Percentiles rank a stretch among this genome's conserved stretches.
These are phyloP conservation scores for Drosophila ohnishii DNA, from an alignment of 1,140 invertebrate genomes.

Conservation along the genomic window DNA sequence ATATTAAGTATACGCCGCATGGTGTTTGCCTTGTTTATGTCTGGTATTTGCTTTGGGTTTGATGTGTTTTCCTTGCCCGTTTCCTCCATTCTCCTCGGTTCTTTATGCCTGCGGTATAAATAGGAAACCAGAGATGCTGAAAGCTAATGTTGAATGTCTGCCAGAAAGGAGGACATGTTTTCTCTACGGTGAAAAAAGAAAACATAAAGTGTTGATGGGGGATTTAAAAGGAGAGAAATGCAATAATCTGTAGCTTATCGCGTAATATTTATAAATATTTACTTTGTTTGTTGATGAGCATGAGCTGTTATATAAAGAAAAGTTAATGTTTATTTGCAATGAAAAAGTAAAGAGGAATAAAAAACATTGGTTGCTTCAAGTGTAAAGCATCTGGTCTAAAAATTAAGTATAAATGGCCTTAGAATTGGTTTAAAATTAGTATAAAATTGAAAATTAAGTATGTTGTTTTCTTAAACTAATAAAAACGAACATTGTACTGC, in stretches of 20 bases:
- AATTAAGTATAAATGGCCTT: neutral
- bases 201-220: slow-evolving; percentile 13
- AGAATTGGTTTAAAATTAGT: too few relatives aligned
- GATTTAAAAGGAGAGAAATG: slow-evolving; percentile 1
- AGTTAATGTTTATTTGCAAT: neutral
- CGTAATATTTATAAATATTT: neutral
- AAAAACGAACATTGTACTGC: too few relatives aligned
- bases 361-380: neutral
- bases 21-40: slow-evolving; percentile 56
- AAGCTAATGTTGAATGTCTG: slow-evolving; percentile 36
- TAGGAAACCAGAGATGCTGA: slow-evolving; percentile 28
- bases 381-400: neutral
- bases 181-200: slow-evolving; percentile 8
- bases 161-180: slow-evolving; percentile 27
- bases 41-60: slow-evolving; percentile 54
- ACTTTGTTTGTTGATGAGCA: too few relatives aligned
- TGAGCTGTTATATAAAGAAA: neutral
- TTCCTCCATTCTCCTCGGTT: slow-evolving; percentile 26
- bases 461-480: too few relatives aligned
- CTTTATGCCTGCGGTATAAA: slow-evolving; percentile 76
- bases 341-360: neutral
- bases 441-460: too few relatives aligned
- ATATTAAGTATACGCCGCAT: slow-evolving; percentile 63
- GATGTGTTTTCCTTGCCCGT: slow-evolving; percentile 20
- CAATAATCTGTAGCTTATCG: neutral